Conservation (phyloP, 1,140 invertebrate genomes). For the Drosophila jambulina region DNA sequence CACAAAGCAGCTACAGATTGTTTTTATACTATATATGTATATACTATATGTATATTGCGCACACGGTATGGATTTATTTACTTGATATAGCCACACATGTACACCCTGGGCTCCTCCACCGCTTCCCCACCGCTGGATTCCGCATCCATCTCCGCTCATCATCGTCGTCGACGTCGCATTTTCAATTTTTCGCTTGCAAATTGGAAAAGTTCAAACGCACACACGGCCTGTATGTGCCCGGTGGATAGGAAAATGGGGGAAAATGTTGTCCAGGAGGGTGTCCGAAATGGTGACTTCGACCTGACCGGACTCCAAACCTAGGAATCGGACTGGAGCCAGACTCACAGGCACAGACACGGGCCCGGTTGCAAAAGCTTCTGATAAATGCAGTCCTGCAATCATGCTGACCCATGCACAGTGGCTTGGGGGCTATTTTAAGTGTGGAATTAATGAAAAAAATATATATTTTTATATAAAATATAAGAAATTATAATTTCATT, state of each 20-base stretch:
- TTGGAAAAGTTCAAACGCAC: slow-evolving; percentile 81
- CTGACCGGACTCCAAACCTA: slow-evolving; percentile 39
- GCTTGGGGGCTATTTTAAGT: neutral
- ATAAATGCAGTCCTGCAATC: slow-evolving; percentile 65
- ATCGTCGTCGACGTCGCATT: slow-evolving; percentile 64
- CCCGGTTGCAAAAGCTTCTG: slow-evolving; percentile 70
- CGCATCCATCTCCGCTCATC: slow-evolving; percentile 40
- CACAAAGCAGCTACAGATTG: slow-evolving; percentile 78
- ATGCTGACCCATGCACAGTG: slow-evolving; percentile 62
- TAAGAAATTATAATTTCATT: too few relatives aligned
- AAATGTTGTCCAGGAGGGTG: slow-evolving; percentile 9
- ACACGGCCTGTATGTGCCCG: slow-evolving; percentile 11
- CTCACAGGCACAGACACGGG: slow-evolving; percentile 55
- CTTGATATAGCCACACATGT: slow-evolving; percentile 46
- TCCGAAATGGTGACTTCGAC: slow-evolving; percentile 55
- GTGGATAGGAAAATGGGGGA: slow-evolving; percentile 1
- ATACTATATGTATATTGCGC: slow-evolving; percentile 20
- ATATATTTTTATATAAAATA: too few relatives aligned
- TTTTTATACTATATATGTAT: slow-evolving; percentile 42
- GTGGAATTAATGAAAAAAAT: too few relatives aligned
- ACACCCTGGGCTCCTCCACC: slow-evolving; percentile 1
- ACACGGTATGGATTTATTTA: slow-evolving; percentile 75
- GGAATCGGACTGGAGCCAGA: slow-evolving; percentile 40
- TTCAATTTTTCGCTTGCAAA: slow-evolving; percentile 83
- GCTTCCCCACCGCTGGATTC: neutral